Evolutionary conservation across 2,888 invertebrate species (phyloP), one percentile per base, ranked within the genome.

Genomic region (Mesorhabditis sp.): DNA sequence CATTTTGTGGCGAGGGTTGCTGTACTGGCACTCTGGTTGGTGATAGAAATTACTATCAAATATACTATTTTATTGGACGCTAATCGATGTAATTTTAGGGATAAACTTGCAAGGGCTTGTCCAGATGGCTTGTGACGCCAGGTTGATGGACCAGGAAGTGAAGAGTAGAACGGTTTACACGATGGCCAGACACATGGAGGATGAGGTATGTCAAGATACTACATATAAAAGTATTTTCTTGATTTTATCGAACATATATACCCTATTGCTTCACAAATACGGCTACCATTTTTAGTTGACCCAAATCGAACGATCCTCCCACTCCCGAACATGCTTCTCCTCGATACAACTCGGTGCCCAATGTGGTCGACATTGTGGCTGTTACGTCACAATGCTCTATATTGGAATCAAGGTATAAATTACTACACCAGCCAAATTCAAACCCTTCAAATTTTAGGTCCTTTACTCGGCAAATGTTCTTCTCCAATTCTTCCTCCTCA

Each of bases 161-260:
- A 86, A 86, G 73, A 78, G 80, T 5, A 72, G 86, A 43, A 86
- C 86, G 1, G 85, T 86, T 45, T 86, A 81, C 78, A 86, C 86
- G 41, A 86, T 86, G 86, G 84, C 86, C 13, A 72, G 86, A 10
- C 86, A 86, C 70, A 85, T 86, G 84, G 84, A 86, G 76, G 86
- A 86, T 74, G 86, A 86, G 76, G 83, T 86, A 50, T 28, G 28
- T 62, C 74, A 75, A 74, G 76, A 75, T 66, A 13, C 44, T 62
- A 45, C 50, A 5, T 15, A 44, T 28, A 64, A 45, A 62, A 41
- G 42, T 4, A 15, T 13, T 44, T 28, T 2, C 28, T 28, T 1
- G 28, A 28, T 1, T 28, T 28, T 28, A 28, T 28, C 1, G 28
- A 28, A 28, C 1, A 28, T 28, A 28, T 28, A 28, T 28, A 28